These are phyloP conservation scores for Empis livida DNA, from an alignment of 2,888 invertebrate species.

Conservation along the genomic window DNA sequence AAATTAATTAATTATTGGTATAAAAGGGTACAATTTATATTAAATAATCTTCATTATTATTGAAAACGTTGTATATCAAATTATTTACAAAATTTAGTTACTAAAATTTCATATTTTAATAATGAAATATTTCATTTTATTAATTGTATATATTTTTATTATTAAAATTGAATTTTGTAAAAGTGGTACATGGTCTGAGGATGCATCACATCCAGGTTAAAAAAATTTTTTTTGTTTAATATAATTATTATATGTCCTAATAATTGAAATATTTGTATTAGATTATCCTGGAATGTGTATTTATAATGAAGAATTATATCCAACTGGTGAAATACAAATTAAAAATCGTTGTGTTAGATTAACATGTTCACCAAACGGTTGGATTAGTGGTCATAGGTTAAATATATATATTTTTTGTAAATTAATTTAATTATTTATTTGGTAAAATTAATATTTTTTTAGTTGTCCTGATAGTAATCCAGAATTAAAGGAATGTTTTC, in stretches of 20 bases:
- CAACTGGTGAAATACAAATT: conserved; percentile 6
- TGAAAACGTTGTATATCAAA: no score
- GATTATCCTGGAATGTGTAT: conserved; percentile 7
- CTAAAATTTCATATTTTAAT: no score
- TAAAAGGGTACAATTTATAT: no score
- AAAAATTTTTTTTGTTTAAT: no score
- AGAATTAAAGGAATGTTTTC: conserved; percentile 2
- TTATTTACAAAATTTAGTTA: no score
- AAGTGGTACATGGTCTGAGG: neutral
- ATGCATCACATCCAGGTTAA: conserved; percentile 1
- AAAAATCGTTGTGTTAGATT: conserved; percentile 2
- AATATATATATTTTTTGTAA: neutral
- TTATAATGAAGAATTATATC: conserved; percentile 3
- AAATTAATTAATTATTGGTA: no score
- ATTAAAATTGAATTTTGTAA: neutral
- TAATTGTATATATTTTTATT: no score
- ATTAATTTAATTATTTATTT: neutral
- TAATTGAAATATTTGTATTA: neutral
- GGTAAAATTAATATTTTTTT: neutral
- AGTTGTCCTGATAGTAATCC: neutral
- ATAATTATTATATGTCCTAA: no score
- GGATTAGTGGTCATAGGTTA: conserved; percentile 8
- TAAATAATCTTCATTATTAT: no score
- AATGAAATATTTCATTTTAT: no score
- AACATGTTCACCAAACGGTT: conserved; percentile 5